Conservation (phyloP, 2,888 invertebrate species). For the Polylopha cassiicola region DNA sequence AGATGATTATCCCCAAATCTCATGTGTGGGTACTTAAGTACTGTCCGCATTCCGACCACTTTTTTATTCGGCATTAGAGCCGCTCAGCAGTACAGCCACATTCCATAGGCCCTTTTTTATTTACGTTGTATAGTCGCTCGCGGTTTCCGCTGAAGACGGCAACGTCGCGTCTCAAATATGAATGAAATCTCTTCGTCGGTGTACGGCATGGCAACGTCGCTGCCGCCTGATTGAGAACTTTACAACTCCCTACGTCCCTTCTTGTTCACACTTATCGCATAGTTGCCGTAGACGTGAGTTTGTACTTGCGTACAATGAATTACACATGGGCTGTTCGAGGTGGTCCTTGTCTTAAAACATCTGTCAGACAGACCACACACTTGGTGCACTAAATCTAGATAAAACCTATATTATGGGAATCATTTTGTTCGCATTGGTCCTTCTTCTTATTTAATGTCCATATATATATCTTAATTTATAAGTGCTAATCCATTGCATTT, state of each 20-base stretch:
- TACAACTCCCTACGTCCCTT: slow-evolving; percentile 63
- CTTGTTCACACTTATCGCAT: slow-evolving; percentile 28
- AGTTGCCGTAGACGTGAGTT: slow-evolving; percentile 14
- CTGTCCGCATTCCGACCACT: slow-evolving; percentile 65
- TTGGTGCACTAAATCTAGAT: too few species aligned
- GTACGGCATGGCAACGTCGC: slow-evolving; percentile 71
- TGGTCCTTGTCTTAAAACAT: slow-evolving; percentile 10
- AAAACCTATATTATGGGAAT: too few species aligned
- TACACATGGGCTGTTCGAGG: slow-evolving; percentile 11
- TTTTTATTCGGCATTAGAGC: slow-evolving; percentile 69
- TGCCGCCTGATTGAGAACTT: slow-evolving; percentile 71
- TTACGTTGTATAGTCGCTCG: slow-evolving; percentile 76
- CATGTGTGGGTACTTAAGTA: slow-evolving; percentile 33
- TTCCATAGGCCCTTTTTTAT: slow-evolving; percentile 75
- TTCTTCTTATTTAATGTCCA: too few species aligned
- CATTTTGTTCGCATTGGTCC: too few species aligned
- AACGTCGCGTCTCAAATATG: slow-evolving; percentile 76
- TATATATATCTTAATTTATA: too few species aligned
- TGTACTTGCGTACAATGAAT: slow-evolving; percentile 9
- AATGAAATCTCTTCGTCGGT: slow-evolving; percentile 74
- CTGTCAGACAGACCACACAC: slow-evolving; percentile 3
- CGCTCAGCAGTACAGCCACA: slow-evolving; percentile 74
- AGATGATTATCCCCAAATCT: slow-evolving; percentile 9
- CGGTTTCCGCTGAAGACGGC: slow-evolving; percentile 76
- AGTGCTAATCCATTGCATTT: too few species aligned